Conservation (phyloP, 2,797 vertebrate genomes). For the Tragopan temminckii region DNA sequence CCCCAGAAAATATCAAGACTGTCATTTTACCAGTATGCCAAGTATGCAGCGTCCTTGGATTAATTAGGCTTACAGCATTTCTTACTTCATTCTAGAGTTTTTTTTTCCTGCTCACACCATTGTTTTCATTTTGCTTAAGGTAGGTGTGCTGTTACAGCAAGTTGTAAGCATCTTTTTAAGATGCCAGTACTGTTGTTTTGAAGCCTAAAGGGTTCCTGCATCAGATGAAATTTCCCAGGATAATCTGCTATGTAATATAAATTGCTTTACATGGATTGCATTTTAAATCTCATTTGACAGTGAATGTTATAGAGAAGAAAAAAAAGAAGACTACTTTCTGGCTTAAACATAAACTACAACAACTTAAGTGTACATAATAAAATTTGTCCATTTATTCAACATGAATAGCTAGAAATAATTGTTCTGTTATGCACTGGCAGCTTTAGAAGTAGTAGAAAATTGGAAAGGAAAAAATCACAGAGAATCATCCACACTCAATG, state of each 20-base stretch:
- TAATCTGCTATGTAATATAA: slow-evolving; percentile 14
- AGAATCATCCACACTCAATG: neutral
- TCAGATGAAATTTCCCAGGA: neutral
- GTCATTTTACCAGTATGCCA: neutral
- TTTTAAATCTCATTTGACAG: slow-evolving; percentile 58
- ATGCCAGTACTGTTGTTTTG: neutral
- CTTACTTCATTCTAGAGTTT: neutral
- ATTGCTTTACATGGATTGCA: slow-evolving; percentile 37
- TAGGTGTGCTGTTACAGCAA: neutral
- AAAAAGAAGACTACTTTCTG: neutral
- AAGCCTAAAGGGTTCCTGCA: neutral
- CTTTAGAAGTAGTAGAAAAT: slow-evolving; percentile 6
- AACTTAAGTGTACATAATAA: slow-evolving; percentile 56
- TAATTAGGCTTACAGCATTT: neutral
- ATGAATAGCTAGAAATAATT: slow-evolving; percentile 58
- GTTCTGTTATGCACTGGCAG: neutral
- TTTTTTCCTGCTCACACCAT: neutral
- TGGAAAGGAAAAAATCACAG: neutral
- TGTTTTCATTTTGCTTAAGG: neutral
- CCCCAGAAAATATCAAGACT: neutral
- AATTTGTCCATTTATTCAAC: slow-evolving; percentile 50
- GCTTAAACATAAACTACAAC: slow-evolving; percentile 20
- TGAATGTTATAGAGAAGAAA: neutral
- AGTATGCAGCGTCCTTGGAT: neutral
- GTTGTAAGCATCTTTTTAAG: neutral